Evolutionary conservation across 2,113 vertebrate species (phyloP).

Genomic region (Cottus gobio): DNA sequence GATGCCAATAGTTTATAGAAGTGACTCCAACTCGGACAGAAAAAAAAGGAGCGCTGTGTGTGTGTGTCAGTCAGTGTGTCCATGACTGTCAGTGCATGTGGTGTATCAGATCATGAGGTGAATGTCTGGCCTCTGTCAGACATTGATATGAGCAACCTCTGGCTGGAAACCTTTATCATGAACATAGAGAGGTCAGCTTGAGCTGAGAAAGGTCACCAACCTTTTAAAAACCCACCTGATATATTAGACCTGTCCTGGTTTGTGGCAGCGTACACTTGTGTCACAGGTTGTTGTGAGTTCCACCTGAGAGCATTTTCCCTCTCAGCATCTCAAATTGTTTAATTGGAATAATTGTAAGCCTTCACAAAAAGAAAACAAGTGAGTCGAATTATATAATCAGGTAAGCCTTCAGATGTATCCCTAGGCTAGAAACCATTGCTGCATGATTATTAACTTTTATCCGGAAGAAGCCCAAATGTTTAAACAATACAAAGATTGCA

Average conservation of each 20-base stretch:
- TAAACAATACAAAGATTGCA: not conserved
- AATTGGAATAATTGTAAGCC: not conserved
- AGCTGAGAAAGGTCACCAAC: not conserved
- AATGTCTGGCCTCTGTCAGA: constrained; percentile 33
- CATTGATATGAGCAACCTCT: constrained; percentile 35
- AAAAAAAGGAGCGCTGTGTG: not conserved
- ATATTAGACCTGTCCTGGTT: not conserved
- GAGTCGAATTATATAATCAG: not conserved
- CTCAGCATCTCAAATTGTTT: not conserved
- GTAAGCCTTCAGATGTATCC: not conserved
- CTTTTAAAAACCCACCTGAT: not conserved
- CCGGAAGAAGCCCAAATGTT: not conserved
- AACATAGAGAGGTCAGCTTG: not conserved
- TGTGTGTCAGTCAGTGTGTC: not conserved
- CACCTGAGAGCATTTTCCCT: not conserved
- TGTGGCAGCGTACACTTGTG: not conserved
- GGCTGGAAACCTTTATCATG: not conserved
- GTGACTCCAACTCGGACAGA: constrained; percentile 2
- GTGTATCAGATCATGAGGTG: constrained; percentile 36
- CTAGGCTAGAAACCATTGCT: not conserved
- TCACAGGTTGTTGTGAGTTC: not conserved
- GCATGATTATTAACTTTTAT: not conserved
- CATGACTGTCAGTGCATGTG: not conserved
- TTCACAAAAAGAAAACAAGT: not conserved
- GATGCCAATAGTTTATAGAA: constrained; percentile 4